These are phyloP conservation scores for Thymallus thymallus DNA, from an alignment of 2,113 vertebrate genomes.

Conservation along the genomic window DNA sequence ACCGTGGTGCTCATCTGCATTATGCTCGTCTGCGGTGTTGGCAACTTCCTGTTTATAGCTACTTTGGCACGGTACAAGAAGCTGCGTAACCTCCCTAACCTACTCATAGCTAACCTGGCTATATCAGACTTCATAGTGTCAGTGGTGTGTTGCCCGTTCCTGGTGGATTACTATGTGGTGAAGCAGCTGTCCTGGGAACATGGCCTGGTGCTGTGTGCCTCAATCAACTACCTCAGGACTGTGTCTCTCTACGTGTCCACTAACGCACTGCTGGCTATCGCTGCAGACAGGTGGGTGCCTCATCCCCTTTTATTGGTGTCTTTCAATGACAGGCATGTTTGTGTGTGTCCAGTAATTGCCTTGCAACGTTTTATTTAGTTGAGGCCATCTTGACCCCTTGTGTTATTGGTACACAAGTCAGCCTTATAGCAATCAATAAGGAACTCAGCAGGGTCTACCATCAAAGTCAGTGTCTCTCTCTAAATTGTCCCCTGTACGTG, in stretches of 20 bases:
- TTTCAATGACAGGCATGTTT: slow-evolving; percentile 23
- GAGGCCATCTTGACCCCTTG: no score
- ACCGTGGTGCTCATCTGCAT: slow-evolving; percentile 88
- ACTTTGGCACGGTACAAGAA: slow-evolving; percentile 89
- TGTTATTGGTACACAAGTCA: no score
- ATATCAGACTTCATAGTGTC: slow-evolving; percentile 95
- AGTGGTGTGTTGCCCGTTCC: slow-evolving; percentile 92
- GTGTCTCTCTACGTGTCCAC: slow-evolving; percentile 95
- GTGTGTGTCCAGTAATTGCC: neutral
- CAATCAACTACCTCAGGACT: slow-evolving; percentile 88
- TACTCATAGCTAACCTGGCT: slow-evolving; percentile 94
- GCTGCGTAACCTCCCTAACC: slow-evolving; percentile 91
- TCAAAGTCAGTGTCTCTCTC: no score
- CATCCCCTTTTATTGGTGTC: slow-evolving; percentile 4
- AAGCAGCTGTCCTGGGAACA: slow-evolving; percentile 93
- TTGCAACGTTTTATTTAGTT: no score
- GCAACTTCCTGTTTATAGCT: slow-evolving; percentile 87
- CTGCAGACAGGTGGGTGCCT: slow-evolving; percentile 86
- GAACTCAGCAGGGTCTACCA: no score
- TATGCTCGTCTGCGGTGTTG: slow-evolving; percentile 89
- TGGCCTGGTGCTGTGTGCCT: slow-evolving; percentile 85
- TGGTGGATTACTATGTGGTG: slow-evolving; percentile 97
- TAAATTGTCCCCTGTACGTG: no score
- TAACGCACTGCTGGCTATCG: slow-evolving; percentile 94
- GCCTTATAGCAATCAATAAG: no score